Evolutionary conservation across 37 sponge, comb jelly and placozoan genomes (phyloP), one percentile per base, ranked within the genome.

Genomic region (Amphimedon queenslandica): DNA sequence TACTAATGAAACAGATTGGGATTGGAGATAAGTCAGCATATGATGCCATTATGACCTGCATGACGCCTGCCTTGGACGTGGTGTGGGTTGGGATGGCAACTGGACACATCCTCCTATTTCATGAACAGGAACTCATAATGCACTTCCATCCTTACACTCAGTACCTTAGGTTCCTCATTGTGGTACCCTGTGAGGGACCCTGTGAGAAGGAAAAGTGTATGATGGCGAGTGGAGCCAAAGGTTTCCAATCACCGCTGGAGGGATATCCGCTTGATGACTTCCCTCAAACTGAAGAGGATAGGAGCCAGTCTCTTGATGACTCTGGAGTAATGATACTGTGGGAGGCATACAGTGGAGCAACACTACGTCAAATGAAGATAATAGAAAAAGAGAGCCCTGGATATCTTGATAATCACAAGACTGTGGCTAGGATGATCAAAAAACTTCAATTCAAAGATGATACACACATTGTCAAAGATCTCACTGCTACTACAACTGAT

Each of bases 81-180:
- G 75, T 94, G 35, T 94, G 92, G 92, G 74, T 92, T 37, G 95
- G 91, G 1, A 80, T 84, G 82, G 82, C 85, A 37, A 82, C 78
- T 60, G 95, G 95, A 4, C 88, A 84, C 85, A 87, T 94, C 56
- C n/a, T 90, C 40, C 71, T 94, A 5, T 82, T 88, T 63, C 69
- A 77, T 68, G 69, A 77, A 28, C 58, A 77, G 23, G 82, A 81
- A 21, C 40, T 90, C 5, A 71, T 90, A 23, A 69, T 77, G 23
- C 73, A 77, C 70, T 77, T 71, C 39, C 73, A 64, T 32, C 91
- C 91, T 2, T 90, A 90, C 72, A 77, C 37, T 5, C 79, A 81
- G 55, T 90, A 77, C 55, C 58, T 90, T 2, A 72, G 91, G 6
- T 90, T 90, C 67, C 78, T 90, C 18, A 60, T 64, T n/a, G 37